Base-by-base conservation (phyloP, 2,888 invertebrate genomes). In the Erebia ligea region DNA sequence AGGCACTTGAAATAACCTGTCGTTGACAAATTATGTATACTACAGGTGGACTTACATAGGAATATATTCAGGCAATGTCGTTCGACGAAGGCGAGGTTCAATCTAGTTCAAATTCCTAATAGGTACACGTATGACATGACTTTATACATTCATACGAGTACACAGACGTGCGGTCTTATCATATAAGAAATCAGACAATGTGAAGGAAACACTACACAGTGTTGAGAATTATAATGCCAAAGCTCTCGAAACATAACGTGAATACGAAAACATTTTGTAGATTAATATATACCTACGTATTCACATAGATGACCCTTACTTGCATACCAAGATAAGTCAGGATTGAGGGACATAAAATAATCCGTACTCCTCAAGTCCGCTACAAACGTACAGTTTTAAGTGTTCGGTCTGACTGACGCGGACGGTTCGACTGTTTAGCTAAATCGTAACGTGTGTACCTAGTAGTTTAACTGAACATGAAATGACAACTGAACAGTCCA, bases 191-290 rank as follows among this genome's bases (percentile, higher is more conserved):
- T 73, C 73, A 67, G 65, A 69, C 65, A 61, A 56, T 69, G 69
- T 73, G 67, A 68, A 69, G 73, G 73, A 73, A 73, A 73, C 71
- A 45, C 15, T 62, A 50, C 58, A 50, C 66, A 69, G 64, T 65
- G 70, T 52, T 40, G 62, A 69, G 73, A 73, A 73, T 73, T 57
- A 72, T 65, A 73, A 73, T 73, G 34, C 21, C 50, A 69, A 54
- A 50, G 63, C 25, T 50, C 25, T 48, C 40, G 40, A 19, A 45
- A 63, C 67, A 70, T 64, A 61, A 64, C 21, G n/a, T 64, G 72
- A 73, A 73, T 73, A 70, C 72, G 61, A 67, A 72, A 68, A 68
- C 56, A 59, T 19, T 19, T 58, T 34, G 42, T 61, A 34, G 0
- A 57, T 6, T 57, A 11, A 21, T 56, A 65, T 63, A 63, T 62